Percentiles rank a stretch among this genome's conserved stretches.
phyloP scores from a whole-genome alignment of 2,888 invertebrate species.

The Melanophora roralis region DNA sequence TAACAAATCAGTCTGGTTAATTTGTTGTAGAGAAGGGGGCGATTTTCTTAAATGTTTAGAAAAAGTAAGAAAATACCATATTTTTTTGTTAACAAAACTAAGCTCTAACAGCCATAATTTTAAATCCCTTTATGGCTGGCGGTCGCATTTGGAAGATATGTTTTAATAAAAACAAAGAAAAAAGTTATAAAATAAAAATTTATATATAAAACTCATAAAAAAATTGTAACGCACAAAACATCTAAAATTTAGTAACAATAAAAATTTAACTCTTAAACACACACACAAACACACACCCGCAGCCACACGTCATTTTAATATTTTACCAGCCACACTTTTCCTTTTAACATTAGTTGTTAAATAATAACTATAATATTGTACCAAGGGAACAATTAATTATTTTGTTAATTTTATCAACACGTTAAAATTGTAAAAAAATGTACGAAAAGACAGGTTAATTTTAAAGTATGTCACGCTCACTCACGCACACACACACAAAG shows the following conservation, averaged over 20 bases:
- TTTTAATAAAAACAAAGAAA: neutral
- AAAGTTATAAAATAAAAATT: neutral
- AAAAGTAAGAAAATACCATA: neutral
- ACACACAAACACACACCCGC: neutral
- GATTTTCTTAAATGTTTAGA: neutral
- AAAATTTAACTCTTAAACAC: neutral
- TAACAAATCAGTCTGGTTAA: neutral
- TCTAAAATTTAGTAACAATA: neutral
- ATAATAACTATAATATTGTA: no score
- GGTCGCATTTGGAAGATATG: neutral
- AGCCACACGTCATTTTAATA: neutral
- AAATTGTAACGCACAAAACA: neutral
- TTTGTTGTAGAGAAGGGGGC: neutral
- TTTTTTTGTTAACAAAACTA: neutral
- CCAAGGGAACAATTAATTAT: constrained; percentile 24
- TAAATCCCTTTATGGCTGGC: constrained; percentile 23
- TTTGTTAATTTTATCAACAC: neutral
- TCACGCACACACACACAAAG: no score
- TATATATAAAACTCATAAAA: neutral
- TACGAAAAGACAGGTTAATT: constrained; percentile 2
- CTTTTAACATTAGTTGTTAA: constrained; percentile 6
- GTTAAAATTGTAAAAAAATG: constrained; percentile 10
- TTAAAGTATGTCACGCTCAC: no score
- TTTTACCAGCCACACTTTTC: neutral
- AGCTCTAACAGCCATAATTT: neutral